Evolutionary conservation across 2,113 vertebrate genomes (phyloP).

Genomic region (Stigmatopora argus): DNA sequence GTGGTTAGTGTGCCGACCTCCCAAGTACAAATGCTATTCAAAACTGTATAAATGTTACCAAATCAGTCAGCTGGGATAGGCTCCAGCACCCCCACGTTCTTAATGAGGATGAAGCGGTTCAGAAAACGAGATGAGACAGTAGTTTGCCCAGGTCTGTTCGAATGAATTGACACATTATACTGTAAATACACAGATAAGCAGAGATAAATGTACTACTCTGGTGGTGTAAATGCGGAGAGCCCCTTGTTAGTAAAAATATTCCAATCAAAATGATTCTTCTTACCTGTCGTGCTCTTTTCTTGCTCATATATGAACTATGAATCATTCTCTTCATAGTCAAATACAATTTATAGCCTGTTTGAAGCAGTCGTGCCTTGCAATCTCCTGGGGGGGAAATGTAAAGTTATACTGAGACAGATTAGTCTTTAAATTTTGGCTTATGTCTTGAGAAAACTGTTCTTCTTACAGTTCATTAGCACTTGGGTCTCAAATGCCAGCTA

Average conservation of each 20-base stretch:
- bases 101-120: too few relatives aligned
- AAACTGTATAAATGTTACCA: too few relatives aligned
- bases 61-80: too few relatives aligned
- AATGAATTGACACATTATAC: not conserved
- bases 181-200: slow-evolving; percentile 25
- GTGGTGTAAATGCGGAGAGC: not conserved
- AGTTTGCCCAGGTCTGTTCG: not conserved
- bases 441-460: slow-evolving; percentile 4
- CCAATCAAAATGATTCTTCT: not conserved
- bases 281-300: not conserved
- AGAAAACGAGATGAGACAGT: too few relatives aligned
- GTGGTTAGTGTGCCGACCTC: too few relatives aligned
- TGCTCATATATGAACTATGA: slow-evolving; percentile 35
- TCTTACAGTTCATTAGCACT: slow-evolving; percentile 24
- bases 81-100: too few relatives aligned
- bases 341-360: not conserved
- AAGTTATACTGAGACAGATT: slow-evolving; percentile 9
- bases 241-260: not conserved
- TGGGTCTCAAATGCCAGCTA: slow-evolving; percentile 35
- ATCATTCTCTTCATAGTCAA: not conserved
- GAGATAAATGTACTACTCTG: not conserved
- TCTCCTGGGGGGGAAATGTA: not conserved
- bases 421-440: slow-evolving; percentile 9
- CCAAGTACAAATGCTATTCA: too few relatives aligned
- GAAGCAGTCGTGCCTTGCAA: not conserved